phyloP scores from a whole-genome alignment of 1,140 invertebrate species.

The Eufriesea mexicana region DNA sequence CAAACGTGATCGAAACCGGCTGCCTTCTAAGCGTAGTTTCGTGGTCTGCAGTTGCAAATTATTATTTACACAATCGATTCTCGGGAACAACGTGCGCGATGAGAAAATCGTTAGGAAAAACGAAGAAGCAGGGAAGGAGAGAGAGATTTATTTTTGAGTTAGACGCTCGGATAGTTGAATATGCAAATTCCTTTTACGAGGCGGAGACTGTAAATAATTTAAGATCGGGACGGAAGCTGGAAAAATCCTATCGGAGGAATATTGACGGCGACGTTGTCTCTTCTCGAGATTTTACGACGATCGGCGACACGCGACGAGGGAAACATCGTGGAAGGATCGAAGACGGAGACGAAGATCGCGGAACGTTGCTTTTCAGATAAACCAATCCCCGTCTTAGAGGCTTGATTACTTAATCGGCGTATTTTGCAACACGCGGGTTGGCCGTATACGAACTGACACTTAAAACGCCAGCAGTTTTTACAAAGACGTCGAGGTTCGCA shows the following conservation, averaged over 20 bases:
- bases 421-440: conserved; percentile 23
- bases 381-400: neutral
- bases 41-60: neutral
- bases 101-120: neutral
- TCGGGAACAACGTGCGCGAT: too few species aligned
- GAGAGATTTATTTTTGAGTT: neutral
- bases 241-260: neutral
- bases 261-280: neutral
- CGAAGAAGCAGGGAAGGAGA: neutral
- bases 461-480: conserved; percentile 51
- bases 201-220: neutral
- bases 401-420: conserved; percentile 47
- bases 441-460: conserved; percentile 25
- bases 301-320: neutral
- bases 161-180: neutral
- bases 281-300: neutral
- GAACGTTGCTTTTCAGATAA: neutral
- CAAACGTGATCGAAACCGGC: conserved; percentile 1
- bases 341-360: neutral
- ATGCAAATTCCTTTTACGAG: neutral
- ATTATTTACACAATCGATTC: neutral
- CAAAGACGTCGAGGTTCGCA: conserved; percentile 11
- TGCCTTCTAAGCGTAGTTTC: neutral
- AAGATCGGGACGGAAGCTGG: neutral
- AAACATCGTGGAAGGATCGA: neutral